Evolutionary conservation across 2,113 vertebrate genomes (phyloP), one percentile per base, ranked within the genome.

Genomic region (Lethenteron camtschaticum): DNA sequence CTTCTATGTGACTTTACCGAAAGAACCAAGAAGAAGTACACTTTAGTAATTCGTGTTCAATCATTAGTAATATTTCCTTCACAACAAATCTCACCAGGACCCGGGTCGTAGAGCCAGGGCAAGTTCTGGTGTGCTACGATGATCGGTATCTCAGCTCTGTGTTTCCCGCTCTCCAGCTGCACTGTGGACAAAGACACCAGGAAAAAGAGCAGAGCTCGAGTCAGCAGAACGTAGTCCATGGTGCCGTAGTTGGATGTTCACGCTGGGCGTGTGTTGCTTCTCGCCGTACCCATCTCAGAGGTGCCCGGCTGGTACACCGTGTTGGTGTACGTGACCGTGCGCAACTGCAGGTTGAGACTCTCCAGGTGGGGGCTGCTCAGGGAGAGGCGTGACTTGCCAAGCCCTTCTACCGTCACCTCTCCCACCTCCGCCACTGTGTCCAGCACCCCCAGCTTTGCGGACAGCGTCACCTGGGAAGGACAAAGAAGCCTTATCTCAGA

Each of bases 301-400:
- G 68, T 71, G 70, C 70, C 70, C 20, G 71, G 74, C 13, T 77
- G 77, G 74, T 83, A 84, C n/a, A 74, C 58, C 0, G 68, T 76
- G 75, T 79, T 83, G 69, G 78, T 81, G 41, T 84, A 83, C 3
- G 76, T 78, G 69, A 82, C 58, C 4, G 74, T 73, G 12, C 75
- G 70, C 57, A 84, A 77, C 59, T 79, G 60, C 56, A 76, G 69
- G 24, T 82, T 82, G 69, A 84, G 72, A 12, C 70, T 56, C 57
- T 57, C 18, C 71, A 74, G 74, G 70, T 56, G 57, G 4, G 9
- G 69, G 56, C 78, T 79, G 1, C 74, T 74, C 20, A 84, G 57
- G 12, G 12, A 76, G 70, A 84, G 57, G 12, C 57, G 57, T 16
- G 71, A 78, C 72, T 76, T 70, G 13, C 76, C 76, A 72, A 75